These are phyloP conservation scores for Folsomia candida DNA, from an alignment of 2,888 invertebrate genomes.

Conservation along the genomic window DNA sequence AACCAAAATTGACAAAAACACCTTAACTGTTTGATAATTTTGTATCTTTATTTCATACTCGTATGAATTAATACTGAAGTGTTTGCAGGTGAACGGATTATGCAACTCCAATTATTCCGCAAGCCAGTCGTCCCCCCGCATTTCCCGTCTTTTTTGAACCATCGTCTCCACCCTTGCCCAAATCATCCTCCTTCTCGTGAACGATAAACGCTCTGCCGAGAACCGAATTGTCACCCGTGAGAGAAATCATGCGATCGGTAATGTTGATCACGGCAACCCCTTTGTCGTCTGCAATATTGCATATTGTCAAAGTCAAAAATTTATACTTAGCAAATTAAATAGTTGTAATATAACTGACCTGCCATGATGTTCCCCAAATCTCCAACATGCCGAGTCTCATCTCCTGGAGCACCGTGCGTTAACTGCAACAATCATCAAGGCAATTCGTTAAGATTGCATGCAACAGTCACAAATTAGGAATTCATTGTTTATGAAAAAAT, in stretches of 20 bases:
- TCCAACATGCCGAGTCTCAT: slow-evolving; percentile 43
- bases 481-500: too few relatives aligned
- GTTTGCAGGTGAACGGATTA: too few relatives aligned
- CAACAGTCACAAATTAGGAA: too few relatives aligned
- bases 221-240: slow-evolving; percentile 56
- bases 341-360: too few relatives aligned
- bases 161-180: slow-evolving; percentile 56
- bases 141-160: slow-evolving; percentile 58
- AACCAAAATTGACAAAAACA: background rate
- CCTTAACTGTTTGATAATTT: background rate
- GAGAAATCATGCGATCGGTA: slow-evolving; percentile 52
- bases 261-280: slow-evolving; percentile 45
- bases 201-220: slow-evolving; percentile 59
- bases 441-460: too few relatives aligned
- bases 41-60: background rate
- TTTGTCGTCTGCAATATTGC: too few relatives aligned
- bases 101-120: slow-evolving; percentile 55
- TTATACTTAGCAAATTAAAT: too few relatives aligned
- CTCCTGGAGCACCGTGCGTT: slow-evolving; percentile 27
- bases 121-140: slow-evolving; percentile 58
- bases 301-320: too few relatives aligned
- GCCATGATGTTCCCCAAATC: slow-evolving; percentile 51
- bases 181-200: slow-evolving; percentile 57
- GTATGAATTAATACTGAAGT: background rate
- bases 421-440: too few relatives aligned